A percentile compares a stretch with the other conserved stretches of the same genome.
Conservation (phyloP, 2,797 vertebrate genomes). For the Sparus aurata region DNA sequence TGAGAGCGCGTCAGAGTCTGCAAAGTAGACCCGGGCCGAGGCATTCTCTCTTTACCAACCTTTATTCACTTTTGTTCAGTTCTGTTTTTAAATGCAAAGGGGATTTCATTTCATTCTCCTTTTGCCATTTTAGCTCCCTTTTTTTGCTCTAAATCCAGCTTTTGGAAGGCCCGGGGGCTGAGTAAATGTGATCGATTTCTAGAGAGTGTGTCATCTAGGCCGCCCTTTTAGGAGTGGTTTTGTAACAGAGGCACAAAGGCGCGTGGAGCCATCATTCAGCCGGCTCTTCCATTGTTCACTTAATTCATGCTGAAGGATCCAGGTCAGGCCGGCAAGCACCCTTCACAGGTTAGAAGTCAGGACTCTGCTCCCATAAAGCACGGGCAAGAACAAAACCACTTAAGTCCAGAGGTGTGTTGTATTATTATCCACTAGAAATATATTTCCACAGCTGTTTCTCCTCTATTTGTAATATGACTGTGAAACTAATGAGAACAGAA, state of each 20-base stretch:
- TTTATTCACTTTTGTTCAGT: conserved; percentile 75
- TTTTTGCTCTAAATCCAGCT: conserved; percentile 76
- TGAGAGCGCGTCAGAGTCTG: conserved; percentile 74
- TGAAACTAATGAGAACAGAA: conserved; percentile 76
- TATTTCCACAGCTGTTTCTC: conserved; percentile 67
- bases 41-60: conserved; percentile 59
- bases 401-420: conserved; percentile 48
- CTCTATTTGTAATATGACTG: conserved; percentile 72
- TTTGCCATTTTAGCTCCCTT: conserved; percentile 70
- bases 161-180: conserved; percentile 78
- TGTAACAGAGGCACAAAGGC: conserved; percentile 84
- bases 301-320: conserved; percentile 87
- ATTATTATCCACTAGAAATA: conserved; percentile 68
- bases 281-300: conserved; percentile 81
- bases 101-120: conserved; percentile 81
- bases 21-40: conserved; percentile 60
- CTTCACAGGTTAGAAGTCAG: conserved; percentile 82
- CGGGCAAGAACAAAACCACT: conserved; percentile 51
- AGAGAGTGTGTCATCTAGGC: conserved; percentile 82
- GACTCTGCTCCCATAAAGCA: conserved; percentile 66
- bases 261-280: conserved; percentile 83
- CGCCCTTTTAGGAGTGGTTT: conserved; percentile 84
- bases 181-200: conserved; percentile 87
- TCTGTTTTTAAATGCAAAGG: conserved; percentile 83
- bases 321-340: conserved; percentile 80